Base-by-base conservation (phyloP, 2,888 invertebrate genomes). In the Caenorhabditis auriculariae region DNA sequence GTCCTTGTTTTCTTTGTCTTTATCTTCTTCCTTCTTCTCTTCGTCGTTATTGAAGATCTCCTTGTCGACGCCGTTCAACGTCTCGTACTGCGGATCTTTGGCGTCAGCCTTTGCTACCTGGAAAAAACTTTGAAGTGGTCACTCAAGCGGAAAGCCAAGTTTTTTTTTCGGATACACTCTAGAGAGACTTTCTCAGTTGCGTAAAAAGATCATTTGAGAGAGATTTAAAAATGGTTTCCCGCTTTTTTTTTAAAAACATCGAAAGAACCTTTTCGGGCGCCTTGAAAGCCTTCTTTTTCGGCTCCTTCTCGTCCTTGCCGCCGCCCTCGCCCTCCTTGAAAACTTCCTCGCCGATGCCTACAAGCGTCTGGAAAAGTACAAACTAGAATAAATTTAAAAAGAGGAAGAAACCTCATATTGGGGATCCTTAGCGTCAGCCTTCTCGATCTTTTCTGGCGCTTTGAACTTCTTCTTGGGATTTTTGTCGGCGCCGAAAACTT, bases 61-160 rank as follows among this genome's bases (percentile, higher is more conserved):
- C 57, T 58, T 62, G 27, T 63, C 58, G 21, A 66, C 63, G 27
- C 54, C 63, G 42, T 56, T 61, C 38, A 68, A 53, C 37, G 65
- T 68, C 46, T 68, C 64, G 41, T 69, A 69, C 48, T 65, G 55
- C 9, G 65, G 66, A 27, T 66, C 65, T 47, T 69, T 69, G 26
- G 55, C 54, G 27, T 62, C 62, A 19, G 62, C 66, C 42, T 66
- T 66, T 17, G 28, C 49, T 19, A 58, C 51, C 48, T 48, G 38
- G 19, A 47, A 17, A 44, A 17, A 12, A 42, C 15, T 12, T 12
- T 12, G 12, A n/a, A 17, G 42, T n/a, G 17, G 17, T 12, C 42
- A 17, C 12, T n/a, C n/a, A n/a, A n/a, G n/a, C n/a, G n/a, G n/a
- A n/a, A n/a, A n/a, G n/a, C n/a, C n/a, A 35, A 35, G 35, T n/a